These are phyloP conservation scores for Cephus cinctus DNA, from an alignment of 1,140 invertebrate genomes.

Conservation along the genomic window DNA sequence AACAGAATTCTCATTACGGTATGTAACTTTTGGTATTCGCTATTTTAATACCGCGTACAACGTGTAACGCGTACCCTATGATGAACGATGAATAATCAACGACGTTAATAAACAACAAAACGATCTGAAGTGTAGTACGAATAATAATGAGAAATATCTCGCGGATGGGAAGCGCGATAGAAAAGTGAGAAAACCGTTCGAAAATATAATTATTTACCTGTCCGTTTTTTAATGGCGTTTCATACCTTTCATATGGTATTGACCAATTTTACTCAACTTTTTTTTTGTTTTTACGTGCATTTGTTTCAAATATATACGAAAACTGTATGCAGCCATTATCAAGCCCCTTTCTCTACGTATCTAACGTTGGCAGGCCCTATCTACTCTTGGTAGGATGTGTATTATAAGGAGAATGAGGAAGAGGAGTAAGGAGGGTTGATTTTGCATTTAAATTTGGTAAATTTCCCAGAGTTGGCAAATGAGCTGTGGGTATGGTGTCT, in stretches of 20 bases:
- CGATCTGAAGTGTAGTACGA: constrained; percentile 33
- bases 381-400: too few species aligned
- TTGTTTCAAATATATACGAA: too few species aligned
- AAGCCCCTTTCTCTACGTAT: too few species aligned
- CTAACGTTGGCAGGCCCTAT: too few species aligned
- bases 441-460: constrained; percentile 56
- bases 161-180: constrained; percentile 19
- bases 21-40: background rate
- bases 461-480: constrained; percentile 54
- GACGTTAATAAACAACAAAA: constrained; percentile 44
- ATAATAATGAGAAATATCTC: constrained; percentile 37
- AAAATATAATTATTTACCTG: too few species aligned
- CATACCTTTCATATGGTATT: too few species aligned
- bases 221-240: too few species aligned
- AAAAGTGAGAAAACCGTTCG: constrained; percentile 11
- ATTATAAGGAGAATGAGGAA: background rate
- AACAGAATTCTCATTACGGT: background rate
- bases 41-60: constrained; percentile 18
- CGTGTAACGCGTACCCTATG: constrained; percentile 27
- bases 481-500: constrained; percentile 49
- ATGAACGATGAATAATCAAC: constrained; percentile 49
- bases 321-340: too few species aligned
- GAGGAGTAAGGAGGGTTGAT: constrained; percentile 28
- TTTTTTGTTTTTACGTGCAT: too few species aligned
- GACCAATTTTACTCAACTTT: too few species aligned